Percentiles rank a stretch among this genome's conserved stretches.
Conservation (phyloP, 2,797 vertebrate species). For the Sardinella longiceps region DNA sequence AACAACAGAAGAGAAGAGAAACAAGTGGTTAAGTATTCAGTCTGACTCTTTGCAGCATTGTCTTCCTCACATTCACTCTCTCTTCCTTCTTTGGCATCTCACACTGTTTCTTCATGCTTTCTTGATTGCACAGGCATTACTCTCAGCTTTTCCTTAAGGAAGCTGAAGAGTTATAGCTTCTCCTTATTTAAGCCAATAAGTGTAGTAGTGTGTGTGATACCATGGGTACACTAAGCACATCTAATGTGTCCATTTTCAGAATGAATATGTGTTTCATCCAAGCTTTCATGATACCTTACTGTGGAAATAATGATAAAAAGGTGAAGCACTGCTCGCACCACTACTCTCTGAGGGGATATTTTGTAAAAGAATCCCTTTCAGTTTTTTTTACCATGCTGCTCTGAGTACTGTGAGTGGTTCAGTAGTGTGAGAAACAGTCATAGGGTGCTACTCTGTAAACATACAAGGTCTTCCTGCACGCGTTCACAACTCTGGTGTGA, state of each 20-base stretch:
- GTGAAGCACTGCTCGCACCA: background rate
- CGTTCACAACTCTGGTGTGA: background rate
- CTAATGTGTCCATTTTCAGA: background rate
- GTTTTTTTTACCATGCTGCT: background rate
- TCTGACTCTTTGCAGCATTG: slow-evolving; percentile 35
- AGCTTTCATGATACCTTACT: background rate
- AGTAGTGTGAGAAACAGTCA: background rate
- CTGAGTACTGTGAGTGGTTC: background rate
- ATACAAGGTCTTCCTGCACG: background rate
- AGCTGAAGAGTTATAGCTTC: background rate
- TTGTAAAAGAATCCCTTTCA: background rate
- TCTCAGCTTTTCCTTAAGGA: background rate
- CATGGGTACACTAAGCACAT: background rate
- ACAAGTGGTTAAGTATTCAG: slow-evolving; percentile 41
- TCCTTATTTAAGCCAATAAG: background rate
- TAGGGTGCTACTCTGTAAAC: background rate
- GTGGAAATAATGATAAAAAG: background rate
- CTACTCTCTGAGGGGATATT: background rate
- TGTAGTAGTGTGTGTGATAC: background rate
- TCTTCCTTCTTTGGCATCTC: slow-evolving; percentile 18
- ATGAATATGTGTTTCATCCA: background rate
- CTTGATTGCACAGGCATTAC: background rate
- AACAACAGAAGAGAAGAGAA: slow-evolving; percentile 50
- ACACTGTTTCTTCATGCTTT: background rate
- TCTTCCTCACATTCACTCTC: slow-evolving; percentile 28